These are phyloP conservation scores for Eriosoma lanigerum DNA, from an alignment of 1,140 invertebrate species.

Conservation along the genomic window DNA sequence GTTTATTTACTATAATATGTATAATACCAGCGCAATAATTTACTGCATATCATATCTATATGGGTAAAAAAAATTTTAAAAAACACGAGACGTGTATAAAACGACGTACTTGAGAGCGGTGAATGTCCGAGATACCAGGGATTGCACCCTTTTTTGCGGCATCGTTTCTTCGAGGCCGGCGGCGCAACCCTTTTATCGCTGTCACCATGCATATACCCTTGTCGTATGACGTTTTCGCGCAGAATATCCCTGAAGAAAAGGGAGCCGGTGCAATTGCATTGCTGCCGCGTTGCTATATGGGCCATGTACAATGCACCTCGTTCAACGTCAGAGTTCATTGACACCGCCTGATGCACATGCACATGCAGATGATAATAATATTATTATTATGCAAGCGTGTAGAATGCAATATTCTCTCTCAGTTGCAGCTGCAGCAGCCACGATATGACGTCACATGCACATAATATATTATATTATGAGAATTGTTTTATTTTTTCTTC, in stretches of 20 bases:
- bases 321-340: conserved; percentile 13
- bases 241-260: not conserved
- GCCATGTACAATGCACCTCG: not conserved
- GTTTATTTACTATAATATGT: no score
- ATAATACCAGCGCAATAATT: no score
- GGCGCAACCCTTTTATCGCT: not conserved
- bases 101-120: not conserved
- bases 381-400: conserved; percentile 32
- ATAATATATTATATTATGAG: not conserved
- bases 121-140: not conserved
- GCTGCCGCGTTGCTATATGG: not conserved
- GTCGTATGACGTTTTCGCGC: not conserved
- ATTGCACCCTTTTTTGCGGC: not conserved
- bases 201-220: not conserved
- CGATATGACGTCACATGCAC: conserved; percentile 29
- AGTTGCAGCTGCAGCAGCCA: not conserved
- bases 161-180: not conserved
- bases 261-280: not conserved
- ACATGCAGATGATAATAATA: conserved; percentile 14
- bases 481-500: not conserved
- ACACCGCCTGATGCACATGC: conserved; percentile 33
- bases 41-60: no score
- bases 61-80: no score
- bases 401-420: conserved; percentile 15
- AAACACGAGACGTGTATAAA: not conserved